A percentile compares a stretch with the other conserved stretches of the same genome.
Evolutionary conservation across 2,797 vertebrate species (phyloP).

Genomic region (Delichon dasypus): DNA sequence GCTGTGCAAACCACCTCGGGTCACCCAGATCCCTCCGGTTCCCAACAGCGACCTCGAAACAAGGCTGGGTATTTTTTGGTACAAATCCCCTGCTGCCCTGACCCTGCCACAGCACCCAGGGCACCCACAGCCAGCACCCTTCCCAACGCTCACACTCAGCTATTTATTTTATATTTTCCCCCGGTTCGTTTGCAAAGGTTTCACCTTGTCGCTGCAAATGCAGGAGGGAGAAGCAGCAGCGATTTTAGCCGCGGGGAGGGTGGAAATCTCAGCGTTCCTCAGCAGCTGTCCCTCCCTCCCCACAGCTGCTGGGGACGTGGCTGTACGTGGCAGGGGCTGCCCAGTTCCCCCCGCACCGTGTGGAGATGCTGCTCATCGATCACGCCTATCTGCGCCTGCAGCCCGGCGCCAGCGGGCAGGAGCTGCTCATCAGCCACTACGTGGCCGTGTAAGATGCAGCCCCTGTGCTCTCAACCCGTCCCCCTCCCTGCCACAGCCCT

Average conservation of each 20-base stretch:
- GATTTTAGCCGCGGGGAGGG: accelerated
- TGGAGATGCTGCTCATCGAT: slow-evolving; percentile 52
- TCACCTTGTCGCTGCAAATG: background rate
- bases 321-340: slow-evolving; percentile 4
- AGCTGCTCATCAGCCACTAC: slow-evolving; percentile 20
- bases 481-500: background rate
- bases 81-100: background rate
- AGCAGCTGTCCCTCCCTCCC: background rate
- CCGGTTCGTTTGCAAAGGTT: background rate
- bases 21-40: accelerated
- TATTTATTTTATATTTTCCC: background rate
- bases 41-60: accelerated
- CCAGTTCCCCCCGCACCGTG: background rate
- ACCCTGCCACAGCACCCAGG: background rate
- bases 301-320: slow-evolving; percentile 26
- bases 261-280: background rate
- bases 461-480: background rate
- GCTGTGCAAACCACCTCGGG: accelerated
- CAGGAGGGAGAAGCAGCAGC: background rate
- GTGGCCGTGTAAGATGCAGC: background rate
- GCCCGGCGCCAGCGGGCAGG: accelerated
- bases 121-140: background rate
- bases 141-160: background rate
- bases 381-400: background rate
- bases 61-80: background rate